These are phyloP conservation scores for Phymatocera aterrima DNA, from an alignment of 2,888 invertebrate genomes.

Conservation along the genomic window DNA sequence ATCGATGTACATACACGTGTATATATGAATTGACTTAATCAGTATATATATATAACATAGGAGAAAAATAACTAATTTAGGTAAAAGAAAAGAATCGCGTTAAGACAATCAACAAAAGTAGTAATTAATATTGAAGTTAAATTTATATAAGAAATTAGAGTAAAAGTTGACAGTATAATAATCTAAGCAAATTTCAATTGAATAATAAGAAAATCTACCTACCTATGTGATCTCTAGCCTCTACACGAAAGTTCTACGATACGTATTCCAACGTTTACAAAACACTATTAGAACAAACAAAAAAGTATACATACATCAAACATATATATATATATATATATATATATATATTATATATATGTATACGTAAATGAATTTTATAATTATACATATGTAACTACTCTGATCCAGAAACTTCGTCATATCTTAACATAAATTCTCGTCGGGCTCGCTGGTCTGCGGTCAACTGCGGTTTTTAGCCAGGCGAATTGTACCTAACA, in stretches of 20 bases:
- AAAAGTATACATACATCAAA: no score
- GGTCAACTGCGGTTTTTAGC: not conserved
- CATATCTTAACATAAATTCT: not conserved
- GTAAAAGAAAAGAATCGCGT: constrained; percentile 66
- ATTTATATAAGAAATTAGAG: constrained; percentile 27
- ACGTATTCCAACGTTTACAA: constrained; percentile 54
- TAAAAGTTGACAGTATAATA: not conserved
- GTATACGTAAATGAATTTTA: no score
- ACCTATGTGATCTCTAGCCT: constrained; percentile 60
- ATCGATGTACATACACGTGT: not conserved
- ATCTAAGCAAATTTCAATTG: not conserved
- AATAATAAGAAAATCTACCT: constrained; percentile 40
- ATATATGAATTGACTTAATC: not conserved
- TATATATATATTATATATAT: constrained; percentile 54
- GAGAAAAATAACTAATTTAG: constrained; percentile 50
- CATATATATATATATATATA: constrained; percentile 47
- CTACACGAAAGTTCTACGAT: constrained; percentile 52
- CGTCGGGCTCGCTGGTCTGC: not conserved
- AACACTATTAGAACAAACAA: no score
- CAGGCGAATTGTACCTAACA: no score
- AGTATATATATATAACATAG: no score
- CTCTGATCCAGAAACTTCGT: not conserved
- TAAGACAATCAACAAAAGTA: constrained; percentile 72
- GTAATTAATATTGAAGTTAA: constrained; percentile 51
- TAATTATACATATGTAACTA: no score